Evolutionary conservation across 2,888 invertebrate genomes (phyloP).

Genomic region (Phaonia tiefii): DNA sequence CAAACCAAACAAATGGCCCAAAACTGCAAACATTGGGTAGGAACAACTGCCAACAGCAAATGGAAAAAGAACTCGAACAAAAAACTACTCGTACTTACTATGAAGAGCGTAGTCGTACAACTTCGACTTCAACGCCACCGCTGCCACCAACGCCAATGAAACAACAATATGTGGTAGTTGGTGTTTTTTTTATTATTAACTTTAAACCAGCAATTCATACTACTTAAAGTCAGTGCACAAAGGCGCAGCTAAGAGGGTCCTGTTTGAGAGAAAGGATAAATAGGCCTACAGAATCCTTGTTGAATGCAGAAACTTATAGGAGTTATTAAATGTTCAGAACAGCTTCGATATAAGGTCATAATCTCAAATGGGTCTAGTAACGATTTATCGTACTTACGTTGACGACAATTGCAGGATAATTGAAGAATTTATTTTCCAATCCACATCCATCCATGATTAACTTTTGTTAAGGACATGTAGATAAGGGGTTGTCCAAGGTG

Average conservation of each 20-base stretch:
- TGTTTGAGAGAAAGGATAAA: background rate
- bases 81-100: slow-evolving; percentile 42
- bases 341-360: too few species aligned
- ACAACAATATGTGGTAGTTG: slow-evolving; percentile 26
- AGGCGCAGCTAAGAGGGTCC: background rate
- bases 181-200: slow-evolving; percentile 32
- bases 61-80: slow-evolving; percentile 39
- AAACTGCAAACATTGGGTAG: slow-evolving; percentile 18
- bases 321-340: background rate
- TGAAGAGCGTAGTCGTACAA: too few species aligned
- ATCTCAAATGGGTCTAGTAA: too few species aligned
- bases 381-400: too few species aligned
- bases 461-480: too few species aligned
- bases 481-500: too few species aligned
- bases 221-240: background rate
- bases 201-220: slow-evolving; percentile 19
- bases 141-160: slow-evolving; percentile 26
- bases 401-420: too few species aligned
- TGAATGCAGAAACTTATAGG: background rate
- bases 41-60: slow-evolving; percentile 35
- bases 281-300: too few species aligned
- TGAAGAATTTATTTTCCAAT: too few species aligned
- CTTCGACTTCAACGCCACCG: slow-evolving; percentile 40
- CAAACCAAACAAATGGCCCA: slow-evolving; percentile 40
- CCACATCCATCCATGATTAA: too few species aligned